Evolutionary conservation across 2,888 invertebrate species (phyloP).

Genomic region (Octodonta nipae): DNA sequence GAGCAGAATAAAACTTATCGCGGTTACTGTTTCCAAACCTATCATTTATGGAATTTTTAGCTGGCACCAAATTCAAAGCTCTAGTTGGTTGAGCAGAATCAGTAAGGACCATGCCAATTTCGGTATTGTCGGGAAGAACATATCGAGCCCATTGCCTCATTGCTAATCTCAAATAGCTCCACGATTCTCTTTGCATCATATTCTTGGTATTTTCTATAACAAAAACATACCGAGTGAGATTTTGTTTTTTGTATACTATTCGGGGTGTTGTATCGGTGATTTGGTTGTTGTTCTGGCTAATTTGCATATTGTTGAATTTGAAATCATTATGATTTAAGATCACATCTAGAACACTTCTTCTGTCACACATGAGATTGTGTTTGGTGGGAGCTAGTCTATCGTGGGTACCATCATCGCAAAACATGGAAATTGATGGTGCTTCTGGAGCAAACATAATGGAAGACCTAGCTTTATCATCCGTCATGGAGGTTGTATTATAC

Average conservation of each 20-base stretch:
- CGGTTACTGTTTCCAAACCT: slow-evolving; percentile 18
- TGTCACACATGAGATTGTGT: slow-evolving; percentile 49
- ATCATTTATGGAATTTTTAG: slow-evolving; percentile 22
- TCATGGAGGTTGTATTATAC: slow-evolving; percentile 34
- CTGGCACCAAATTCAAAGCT: slow-evolving; percentile 29
- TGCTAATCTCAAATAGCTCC: slow-evolving; percentile 44
- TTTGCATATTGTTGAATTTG: slow-evolving; percentile 18
- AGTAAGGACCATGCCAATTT: slow-evolving; percentile 40
- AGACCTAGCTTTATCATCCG: slow-evolving; percentile 37
- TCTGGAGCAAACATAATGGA: slow-evolving; percentile 43
- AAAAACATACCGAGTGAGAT: slow-evolving; percentile 42
- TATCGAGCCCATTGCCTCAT: slow-evolving; percentile 45
- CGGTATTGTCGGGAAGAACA: slow-evolving; percentile 40
- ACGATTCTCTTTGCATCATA: slow-evolving; percentile 44
- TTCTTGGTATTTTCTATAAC: slow-evolving; percentile 46
- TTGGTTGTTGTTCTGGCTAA: slow-evolving; percentile 23
- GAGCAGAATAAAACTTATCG: slow-evolving; percentile 26
- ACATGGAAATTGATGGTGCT: slow-evolving; percentile 40
- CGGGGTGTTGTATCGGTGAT: slow-evolving; percentile 37
- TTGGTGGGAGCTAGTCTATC: slow-evolving; percentile 50
- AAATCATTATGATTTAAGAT: slow-evolving; percentile 44
- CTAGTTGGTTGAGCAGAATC: slow-evolving; percentile 33
- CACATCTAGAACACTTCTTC: slow-evolving; percentile 45
- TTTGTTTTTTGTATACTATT: slow-evolving; percentile 40
- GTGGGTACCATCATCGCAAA: slow-evolving; percentile 49